Evolutionary conservation across 2,888 invertebrate genomes (phyloP), one percentile per base, ranked within the genome.

Genomic region (Troglohyphantes excavatus): DNA sequence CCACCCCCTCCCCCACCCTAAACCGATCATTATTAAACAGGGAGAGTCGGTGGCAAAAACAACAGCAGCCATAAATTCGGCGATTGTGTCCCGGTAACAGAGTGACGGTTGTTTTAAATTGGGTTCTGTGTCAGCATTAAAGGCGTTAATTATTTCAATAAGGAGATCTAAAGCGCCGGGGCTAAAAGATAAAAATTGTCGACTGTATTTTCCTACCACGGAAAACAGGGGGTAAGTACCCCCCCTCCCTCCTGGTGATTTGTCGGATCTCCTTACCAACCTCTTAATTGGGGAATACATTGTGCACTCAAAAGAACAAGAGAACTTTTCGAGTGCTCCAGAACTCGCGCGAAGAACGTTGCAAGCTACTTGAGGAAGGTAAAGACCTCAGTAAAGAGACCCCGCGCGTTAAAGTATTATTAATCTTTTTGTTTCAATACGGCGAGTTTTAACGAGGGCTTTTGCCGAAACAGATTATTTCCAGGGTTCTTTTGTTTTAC

Each of bases 81-180:
- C 27, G 46, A 72, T 46, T 72, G 43, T 21, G 29, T 11, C 46
- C 46, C 46, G 6, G 53, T 23, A 65, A 17, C 26, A 13, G 23
- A 65, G 65, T 5, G 5, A 11, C 65, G 65, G 53, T 72, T 26
- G 53, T 68, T 81, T 27, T 68, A 81, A 81, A 81, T 81, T 81
- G 81, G 81, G 67, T 81, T 29, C 29, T 59, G 53, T 68, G 46
- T 53, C 68, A 63, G 19, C 53, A 59, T 68, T 61, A 72, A 82
- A 6, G 61, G 72, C 72, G 82, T 82, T 82, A 82, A 82, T 82
- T 82, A 82, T 82, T 82, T 59, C 23, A 53, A 53, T n/a, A 53
- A 53, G 53, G 53, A 13, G 6, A 53, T 53, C 53, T n/a, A 5
- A n/a, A 5, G n/a, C 53, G 17, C n/a, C 53, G n/a, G 17, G 5